These are phyloP conservation scores for Esox lucius DNA, from an alignment of 2,797 vertebrate genomes.

Conservation along the genomic window DNA sequence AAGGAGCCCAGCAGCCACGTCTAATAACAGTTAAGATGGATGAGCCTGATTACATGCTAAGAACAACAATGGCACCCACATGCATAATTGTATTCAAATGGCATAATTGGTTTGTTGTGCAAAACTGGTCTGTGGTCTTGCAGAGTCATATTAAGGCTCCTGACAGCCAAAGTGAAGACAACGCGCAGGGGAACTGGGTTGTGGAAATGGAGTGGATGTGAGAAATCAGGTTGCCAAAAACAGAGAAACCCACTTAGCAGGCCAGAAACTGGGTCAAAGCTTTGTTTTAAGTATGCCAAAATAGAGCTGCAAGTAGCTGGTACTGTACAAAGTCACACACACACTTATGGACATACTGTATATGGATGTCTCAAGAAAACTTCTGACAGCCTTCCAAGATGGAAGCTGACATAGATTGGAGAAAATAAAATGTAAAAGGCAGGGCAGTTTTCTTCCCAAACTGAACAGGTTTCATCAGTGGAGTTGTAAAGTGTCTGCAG, in stretches of 20 bases:
- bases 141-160: not conserved
- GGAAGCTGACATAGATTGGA: not conserved
- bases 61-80: not conserved
- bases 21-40: not conserved
- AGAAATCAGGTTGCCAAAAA: constrained; percentile 48
- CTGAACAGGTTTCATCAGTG: not conserved
- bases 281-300: constrained; percentile 38
- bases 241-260: constrained; percentile 56
- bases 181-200: not conserved
- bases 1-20: too few species aligned
- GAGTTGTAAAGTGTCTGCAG: not conserved
- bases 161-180: not conserved
- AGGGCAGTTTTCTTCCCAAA: not conserved
- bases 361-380: not conserved
- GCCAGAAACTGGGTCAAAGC: constrained; percentile 56
- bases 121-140: constrained; percentile 8
- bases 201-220: constrained; percentile 21
- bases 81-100: not conserved
- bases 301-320: constrained; percentile 35
- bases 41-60: not conserved
- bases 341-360: constrained; percentile 4
- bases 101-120: constrained; percentile 12
- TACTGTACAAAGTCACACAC: not conserved
- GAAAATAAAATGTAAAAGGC: not conserved
- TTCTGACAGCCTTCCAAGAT: not conserved